Percentiles rank a stretch among this genome's conserved stretches.
Evolutionary conservation across 64 coral and sea anemone species (phyloP).

Genomic region (Astreopora myriophthalma): DNA sequence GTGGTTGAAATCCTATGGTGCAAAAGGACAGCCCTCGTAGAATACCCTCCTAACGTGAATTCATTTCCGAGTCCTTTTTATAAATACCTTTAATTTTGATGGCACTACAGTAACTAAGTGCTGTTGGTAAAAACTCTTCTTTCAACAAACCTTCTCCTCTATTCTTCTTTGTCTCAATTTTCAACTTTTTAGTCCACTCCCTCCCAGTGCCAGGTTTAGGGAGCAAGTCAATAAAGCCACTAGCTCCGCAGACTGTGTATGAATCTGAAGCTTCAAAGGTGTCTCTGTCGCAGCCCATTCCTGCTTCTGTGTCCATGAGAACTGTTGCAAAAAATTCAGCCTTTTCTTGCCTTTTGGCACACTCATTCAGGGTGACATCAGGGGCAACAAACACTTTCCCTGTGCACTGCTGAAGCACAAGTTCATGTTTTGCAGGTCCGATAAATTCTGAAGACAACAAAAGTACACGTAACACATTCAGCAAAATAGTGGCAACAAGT

Average conservation of each 20-base stretch:
- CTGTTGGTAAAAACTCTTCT: neutral
- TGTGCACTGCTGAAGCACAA: constrained; percentile 52
- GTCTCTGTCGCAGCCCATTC: constrained; percentile 88
- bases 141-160: constrained; percentile 42
- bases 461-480: too few relatives aligned
- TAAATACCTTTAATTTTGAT: too few relatives aligned
- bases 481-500: too few relatives aligned
- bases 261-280: constrained; percentile 80
- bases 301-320: constrained; percentile 49
- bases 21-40: too few relatives aligned
- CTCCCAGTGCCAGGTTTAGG: constrained; percentile 74
- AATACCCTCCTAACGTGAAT: too few relatives aligned
- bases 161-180: neutral
- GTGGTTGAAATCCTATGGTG: too few relatives aligned
- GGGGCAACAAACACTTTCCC: constrained; percentile 65
- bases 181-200: constrained; percentile 70
- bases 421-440: constrained; percentile 54
- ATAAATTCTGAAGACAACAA: constrained; percentile 16
- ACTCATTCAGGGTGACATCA: constrained; percentile 76
- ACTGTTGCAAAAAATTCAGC: constrained; percentile 76
- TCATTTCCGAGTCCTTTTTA: too few relatives aligned
- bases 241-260: constrained; percentile 84
- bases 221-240: constrained; percentile 72
- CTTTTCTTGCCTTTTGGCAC: constrained; percentile 52
- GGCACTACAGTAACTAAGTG: too few relatives aligned